Evolutionary conservation across 1,140 invertebrate genomes (phyloP).

Genomic region (Rhyacophila brunnea): DNA sequence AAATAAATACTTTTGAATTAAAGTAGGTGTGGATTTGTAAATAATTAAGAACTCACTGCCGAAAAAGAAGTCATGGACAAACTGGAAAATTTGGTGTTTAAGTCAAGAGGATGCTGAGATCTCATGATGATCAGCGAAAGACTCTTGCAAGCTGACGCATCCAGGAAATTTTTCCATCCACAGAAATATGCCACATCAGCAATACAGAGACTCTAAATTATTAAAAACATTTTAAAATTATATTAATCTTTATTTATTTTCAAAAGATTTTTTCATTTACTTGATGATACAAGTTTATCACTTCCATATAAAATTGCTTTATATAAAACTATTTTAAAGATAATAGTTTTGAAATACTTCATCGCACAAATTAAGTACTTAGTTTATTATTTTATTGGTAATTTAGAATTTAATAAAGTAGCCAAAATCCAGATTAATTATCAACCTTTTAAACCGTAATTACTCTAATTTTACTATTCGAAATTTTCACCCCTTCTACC

Average conservation of each 20-base stretch:
- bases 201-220: conserved; percentile 6
- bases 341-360: neutral
- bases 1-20: too few species aligned
- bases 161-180: conserved; percentile 2
- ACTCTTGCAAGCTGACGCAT: neutral
- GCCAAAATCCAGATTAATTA: too few species aligned
- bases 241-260: neutral
- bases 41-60: conserved; percentile 7
- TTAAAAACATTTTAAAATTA: neutral
- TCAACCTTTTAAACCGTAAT: too few species aligned
- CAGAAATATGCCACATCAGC: conserved; percentile 4
- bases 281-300: neutral
- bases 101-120: neutral
- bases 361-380: neutral
- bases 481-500: too few species aligned
- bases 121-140: conserved; percentile 14
- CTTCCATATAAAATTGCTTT: neutral
- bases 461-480: too few species aligned
- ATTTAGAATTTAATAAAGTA: too few species aligned
- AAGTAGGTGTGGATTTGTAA: too few species aligned
- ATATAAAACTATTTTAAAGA: neutral
- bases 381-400: neutral
- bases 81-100: neutral
- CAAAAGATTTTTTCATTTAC: too few species aligned
- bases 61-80: conserved; percentile 8